These are phyloP conservation scores for Microdon myrmicae DNA, from an alignment of 2,888 invertebrate species.

Conservation along the genomic window DNA sequence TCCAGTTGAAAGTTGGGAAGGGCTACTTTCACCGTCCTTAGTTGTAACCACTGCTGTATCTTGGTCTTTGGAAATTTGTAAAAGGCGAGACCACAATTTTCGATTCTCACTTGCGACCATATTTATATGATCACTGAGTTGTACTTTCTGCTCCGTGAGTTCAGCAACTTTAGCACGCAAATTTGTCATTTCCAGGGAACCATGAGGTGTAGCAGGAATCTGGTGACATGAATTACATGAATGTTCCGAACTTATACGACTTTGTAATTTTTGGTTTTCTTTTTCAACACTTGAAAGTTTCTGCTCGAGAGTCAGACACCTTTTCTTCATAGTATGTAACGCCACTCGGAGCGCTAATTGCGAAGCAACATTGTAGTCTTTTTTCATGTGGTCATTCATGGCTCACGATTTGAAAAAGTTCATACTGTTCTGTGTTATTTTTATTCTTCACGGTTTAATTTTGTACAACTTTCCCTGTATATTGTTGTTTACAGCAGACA, in stretches of 20 bases:
- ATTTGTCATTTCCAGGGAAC: slow-evolving; percentile 66
- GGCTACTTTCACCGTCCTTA: slow-evolving; percentile 1
- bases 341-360: slow-evolving; percentile 77
- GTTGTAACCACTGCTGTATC: neutral
- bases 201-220: slow-evolving; percentile 42
- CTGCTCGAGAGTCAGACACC: slow-evolving; percentile 80
- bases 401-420: slow-evolving; percentile 1
- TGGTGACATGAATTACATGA: slow-evolving; percentile 54
- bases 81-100: slow-evolving; percentile 80
- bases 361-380: slow-evolving; percentile 46
- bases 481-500: no score
- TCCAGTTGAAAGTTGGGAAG: slow-evolving; percentile 11
- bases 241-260: slow-evolving; percentile 63
- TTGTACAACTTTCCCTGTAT: no score
- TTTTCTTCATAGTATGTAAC: slow-evolving; percentile 82
- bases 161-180: slow-evolving; percentile 76
- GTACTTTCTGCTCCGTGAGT: slow-evolving; percentile 78
- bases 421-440: no score
- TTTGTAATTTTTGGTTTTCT: slow-evolving; percentile 76
- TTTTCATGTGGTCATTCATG: slow-evolving; percentile 18
- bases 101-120: slow-evolving; percentile 87
- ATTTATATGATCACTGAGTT: slow-evolving; percentile 79
- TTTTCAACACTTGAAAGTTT: slow-evolving; percentile 77
- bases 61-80: slow-evolving; percentile 71
- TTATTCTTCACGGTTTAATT: no score